Conservation (phyloP, 2,888 invertebrate species). For the Melanophora roralis region DNA sequence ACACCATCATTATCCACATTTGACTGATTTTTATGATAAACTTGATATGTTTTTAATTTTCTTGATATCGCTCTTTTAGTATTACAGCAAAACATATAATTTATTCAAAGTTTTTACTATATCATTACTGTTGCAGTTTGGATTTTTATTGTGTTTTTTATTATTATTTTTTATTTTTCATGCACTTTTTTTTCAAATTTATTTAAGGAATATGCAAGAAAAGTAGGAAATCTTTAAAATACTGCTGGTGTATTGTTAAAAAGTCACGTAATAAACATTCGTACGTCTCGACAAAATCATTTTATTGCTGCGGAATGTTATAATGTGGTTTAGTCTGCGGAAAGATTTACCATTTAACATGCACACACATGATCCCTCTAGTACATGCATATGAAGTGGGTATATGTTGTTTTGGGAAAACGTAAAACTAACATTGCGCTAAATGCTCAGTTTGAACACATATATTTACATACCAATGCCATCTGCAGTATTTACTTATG, state of each 20-base stretch:
- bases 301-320: conserved; percentile 59
- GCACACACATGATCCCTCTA: neutral
- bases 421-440: neutral
- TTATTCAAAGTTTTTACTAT: neutral
- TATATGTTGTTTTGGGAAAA: neutral
- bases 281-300: conserved; percentile 53
- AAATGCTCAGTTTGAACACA: neutral
- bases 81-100: neutral
- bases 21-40: conserved; percentile 16
- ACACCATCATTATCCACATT: conserved; percentile 27
- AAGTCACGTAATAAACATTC: conserved; percentile 60
- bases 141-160: neutral
- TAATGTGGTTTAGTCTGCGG: conserved; percentile 41
- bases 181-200: conserved; percentile 26
- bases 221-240: neutral
- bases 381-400: neutral
- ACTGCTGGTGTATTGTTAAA: conserved; percentile 10
- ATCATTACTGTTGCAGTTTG: conserved; percentile 23
- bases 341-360: conserved; percentile 24
- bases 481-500: neutral
- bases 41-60: neutral
- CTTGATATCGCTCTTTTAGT: neutral
- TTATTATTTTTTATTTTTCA: neutral
- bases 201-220: conserved; percentile 7
- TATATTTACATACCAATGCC: neutral